Evolutionary conservation across 2,113 vertebrate species (phyloP), one percentile per base, ranked within the genome.

Genomic region (Passer domesticus): DNA sequence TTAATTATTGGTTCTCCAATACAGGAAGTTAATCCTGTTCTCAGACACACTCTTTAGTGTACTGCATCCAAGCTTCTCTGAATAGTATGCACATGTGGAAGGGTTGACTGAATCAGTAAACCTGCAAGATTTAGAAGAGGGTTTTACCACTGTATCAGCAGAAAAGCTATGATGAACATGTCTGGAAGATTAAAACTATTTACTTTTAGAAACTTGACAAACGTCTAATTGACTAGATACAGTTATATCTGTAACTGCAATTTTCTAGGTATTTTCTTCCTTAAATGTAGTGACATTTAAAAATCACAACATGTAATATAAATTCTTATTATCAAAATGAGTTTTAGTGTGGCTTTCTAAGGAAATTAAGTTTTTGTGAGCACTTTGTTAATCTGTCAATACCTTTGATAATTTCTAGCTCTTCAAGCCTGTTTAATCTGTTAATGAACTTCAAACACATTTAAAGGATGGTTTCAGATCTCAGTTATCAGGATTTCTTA

Each of bases 1-100:
- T 41, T 56, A 89, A 68, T 89, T 78, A 75, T 15, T 82, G 33
- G n/a, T 82, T 82, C 63, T 91, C 22, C 16, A 75, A 43, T 33
- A 60, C 25, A 76, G 70, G 53, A 91, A 87, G 31, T 56, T 72
- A 91, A 84, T 79, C 81, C 70, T 84, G 41, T 79, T 79, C 91
- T 87, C 87, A 82, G 91, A 72, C 62, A 50, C 12, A 70, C n/a
- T 80, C 55, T 66, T 78, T 4, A 15, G 39, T 19, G 55, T 33
- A 41, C 58, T 77, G 77, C 64, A 53, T 62, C 64, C 1, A 2
- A 41, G 31, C 49, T 79, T 75, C 4, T 10, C 67, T 60, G 63
- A 73, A 52, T 12, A 58, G 27, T 16, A 14, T 0, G 0, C 0
- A 5, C 13, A 37, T 41, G 43, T 35, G 59, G 62, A 96, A 83